phyloP scores from a whole-genome alignment of 2,888 invertebrate genomes.

The Thereva nobilitata region DNA sequence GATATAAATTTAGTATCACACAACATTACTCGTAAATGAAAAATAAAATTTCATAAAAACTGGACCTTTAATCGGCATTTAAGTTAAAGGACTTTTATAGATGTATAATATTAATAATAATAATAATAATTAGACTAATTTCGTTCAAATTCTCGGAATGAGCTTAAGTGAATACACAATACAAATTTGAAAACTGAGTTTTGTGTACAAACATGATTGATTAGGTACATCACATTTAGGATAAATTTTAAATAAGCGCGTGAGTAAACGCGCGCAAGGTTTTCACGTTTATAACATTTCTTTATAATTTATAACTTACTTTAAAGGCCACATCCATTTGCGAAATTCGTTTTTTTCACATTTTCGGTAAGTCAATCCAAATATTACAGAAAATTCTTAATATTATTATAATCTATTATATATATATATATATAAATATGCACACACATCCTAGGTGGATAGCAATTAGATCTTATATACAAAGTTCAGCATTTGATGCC shows the following conservation, averaged over 20 bases:
- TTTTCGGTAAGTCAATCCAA: constrained; percentile 1
- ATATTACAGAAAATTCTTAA: constrained; percentile 11
- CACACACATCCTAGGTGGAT: constrained; percentile 7
- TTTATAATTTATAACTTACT: constrained; percentile 2
- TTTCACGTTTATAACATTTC: constrained; percentile 5
- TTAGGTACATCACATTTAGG: background rate
- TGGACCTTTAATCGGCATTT: too few relatives aligned
- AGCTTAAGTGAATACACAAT: too few relatives aligned
- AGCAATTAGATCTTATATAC: constrained; percentile 23
- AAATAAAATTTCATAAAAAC: too few relatives aligned
- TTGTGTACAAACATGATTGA: too few relatives aligned
- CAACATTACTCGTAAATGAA: too few relatives aligned
- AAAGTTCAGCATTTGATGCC: constrained; percentile 36
- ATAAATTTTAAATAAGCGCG: constrained; percentile 17
- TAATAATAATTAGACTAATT: too few relatives aligned
- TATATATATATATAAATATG: constrained; percentile 17
- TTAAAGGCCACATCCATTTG: constrained; percentile 29
- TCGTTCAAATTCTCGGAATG: too few relatives aligned
- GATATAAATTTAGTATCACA: too few relatives aligned
- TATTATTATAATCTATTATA: constrained; percentile 8
- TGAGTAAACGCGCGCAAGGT: constrained; percentile 4
- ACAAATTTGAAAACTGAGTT: too few relatives aligned
- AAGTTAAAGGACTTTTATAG: too few relatives aligned
- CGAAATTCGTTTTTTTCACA: background rate
- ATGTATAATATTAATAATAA: too few relatives aligned